phyloP scores from a whole-genome alignment of 2,888 invertebrate genomes.

The Trachelus troglodyta region DNA sequence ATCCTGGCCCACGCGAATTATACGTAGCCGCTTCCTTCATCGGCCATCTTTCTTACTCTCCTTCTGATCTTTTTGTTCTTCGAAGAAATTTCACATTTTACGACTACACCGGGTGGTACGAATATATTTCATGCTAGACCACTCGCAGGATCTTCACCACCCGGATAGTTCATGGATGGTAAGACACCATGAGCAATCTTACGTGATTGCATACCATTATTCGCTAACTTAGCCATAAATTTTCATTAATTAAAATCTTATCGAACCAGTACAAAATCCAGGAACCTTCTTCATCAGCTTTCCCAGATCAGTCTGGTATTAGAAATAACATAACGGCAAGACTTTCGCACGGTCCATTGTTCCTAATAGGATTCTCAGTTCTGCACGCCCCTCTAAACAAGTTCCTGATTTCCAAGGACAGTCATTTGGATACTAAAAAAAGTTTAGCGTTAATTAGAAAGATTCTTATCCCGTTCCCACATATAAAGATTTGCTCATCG shows the following conservation, averaged over 20 bases:
- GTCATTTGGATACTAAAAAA: not conserved
- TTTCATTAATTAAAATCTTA: not conserved
- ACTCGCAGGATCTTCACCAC: not conserved
- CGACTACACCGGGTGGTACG: not conserved
- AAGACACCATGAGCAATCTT: not conserved
- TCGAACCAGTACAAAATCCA: not conserved
- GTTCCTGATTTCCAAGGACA: not conserved
- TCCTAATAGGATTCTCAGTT: not conserved
- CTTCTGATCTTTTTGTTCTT: not conserved
- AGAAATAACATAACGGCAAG: not conserved
- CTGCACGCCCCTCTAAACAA: not conserved
- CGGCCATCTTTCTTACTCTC: not conserved
- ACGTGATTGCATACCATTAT: not conserved
- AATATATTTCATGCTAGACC: not conserved
- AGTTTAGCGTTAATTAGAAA: not conserved
- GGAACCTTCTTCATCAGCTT: not conserved
- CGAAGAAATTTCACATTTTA: conserved; percentile 5
- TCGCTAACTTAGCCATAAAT: not conserved
- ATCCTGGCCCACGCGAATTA: conserved; percentile 37
- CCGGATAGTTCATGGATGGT: not conserved
- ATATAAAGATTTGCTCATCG: not conserved
- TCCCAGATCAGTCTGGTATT: not conserved
- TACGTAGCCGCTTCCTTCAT: not conserved
- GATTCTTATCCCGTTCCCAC: not conserved
- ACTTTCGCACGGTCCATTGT: not conserved